phyloP scores from a whole-genome alignment of 2,113 vertebrate species.

The Pontoporia blainvillei region DNA sequence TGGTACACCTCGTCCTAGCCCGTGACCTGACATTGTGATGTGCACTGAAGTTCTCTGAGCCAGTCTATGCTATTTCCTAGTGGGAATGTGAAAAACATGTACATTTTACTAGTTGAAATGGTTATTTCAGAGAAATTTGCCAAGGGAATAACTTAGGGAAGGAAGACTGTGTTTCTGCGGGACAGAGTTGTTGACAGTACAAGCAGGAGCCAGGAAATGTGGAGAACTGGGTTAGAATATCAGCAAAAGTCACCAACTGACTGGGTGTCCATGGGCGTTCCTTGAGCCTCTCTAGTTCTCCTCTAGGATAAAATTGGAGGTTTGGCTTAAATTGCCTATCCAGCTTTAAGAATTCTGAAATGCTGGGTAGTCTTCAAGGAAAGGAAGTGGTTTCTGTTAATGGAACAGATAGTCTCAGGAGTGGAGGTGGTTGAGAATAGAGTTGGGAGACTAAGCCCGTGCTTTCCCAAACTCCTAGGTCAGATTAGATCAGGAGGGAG shows the following conservation, averaged over 20 bases:
- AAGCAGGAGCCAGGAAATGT: background rate
- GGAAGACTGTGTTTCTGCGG: background rate
- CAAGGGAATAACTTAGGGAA: background rate
- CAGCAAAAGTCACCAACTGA: background rate
- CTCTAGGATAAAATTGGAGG: background rate
- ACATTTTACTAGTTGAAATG: background rate
- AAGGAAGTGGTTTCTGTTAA: background rate
- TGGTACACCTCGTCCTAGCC: background rate
- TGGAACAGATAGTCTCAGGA: background rate
- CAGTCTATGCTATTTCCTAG: background rate
- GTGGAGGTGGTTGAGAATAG: background rate
- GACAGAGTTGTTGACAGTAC: background rate
- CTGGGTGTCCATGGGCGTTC: background rate
- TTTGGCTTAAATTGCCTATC: background rate
- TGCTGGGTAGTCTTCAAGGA: background rate
- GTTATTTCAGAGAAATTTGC: slow-evolving; percentile 10
- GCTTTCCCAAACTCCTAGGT: background rate
- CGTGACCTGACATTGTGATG: background rate
- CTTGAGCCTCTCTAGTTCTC: background rate
- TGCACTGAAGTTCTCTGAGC: background rate
- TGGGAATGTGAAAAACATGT: background rate
- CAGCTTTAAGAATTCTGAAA: background rate
- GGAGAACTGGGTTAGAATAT: background rate
- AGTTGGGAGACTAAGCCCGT: background rate
- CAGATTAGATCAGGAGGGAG: slow-evolving; percentile 8